A percentile compares a stretch with the other conserved stretches of the same genome.
phyloP scores from a whole-genome alignment of 2,888 invertebrate genomes.

The Drosophila recens region DNA sequence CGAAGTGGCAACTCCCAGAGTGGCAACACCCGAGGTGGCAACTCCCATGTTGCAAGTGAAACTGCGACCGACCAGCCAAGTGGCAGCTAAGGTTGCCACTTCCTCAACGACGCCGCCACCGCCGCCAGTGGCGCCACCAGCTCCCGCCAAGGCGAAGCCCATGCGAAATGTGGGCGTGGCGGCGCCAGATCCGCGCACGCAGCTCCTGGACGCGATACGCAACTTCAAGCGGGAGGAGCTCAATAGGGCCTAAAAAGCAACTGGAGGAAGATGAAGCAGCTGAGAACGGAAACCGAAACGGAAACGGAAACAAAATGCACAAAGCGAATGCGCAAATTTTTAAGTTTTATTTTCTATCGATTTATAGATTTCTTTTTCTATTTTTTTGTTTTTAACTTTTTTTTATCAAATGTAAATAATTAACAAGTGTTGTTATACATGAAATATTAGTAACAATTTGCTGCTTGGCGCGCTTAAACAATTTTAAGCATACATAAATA shows the following conservation, averaged over 20 bases:
- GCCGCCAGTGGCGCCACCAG: constrained; percentile 55
- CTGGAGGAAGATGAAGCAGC: not conserved
- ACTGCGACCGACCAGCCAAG: constrained; percentile 46
- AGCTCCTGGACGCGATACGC: constrained; percentile 90
- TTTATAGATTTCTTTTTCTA: constrained; percentile 4
- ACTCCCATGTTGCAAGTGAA: constrained; percentile 57
- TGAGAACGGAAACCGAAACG: not conserved
- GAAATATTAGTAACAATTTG: constrained; percentile 42
- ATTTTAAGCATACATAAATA: constrained; percentile 14
- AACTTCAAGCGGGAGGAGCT: constrained; percentile 87
- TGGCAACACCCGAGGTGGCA: not conserved
- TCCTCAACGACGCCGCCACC: constrained; percentile 16
- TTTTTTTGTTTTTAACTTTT: constrained; percentile 20
- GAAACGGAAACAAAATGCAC: constrained; percentile 48
- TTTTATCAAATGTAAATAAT: constrained; percentile 56
- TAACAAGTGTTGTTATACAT: constrained; percentile 48
- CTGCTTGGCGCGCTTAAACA: constrained; percentile 37
- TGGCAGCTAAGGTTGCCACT: constrained; percentile 5
- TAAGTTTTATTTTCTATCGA: constrained; percentile 13
- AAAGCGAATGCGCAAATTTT: constrained; percentile 60
- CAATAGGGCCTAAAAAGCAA: constrained; percentile 68
- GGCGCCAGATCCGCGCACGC: constrained; percentile 87
- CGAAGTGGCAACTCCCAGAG: too few species aligned
- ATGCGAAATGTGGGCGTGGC: constrained; percentile 48
- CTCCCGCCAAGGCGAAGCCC: constrained; percentile 82